Conservation (phyloP, 2,888 invertebrate genomes). For the Trilocha varians region DNA sequence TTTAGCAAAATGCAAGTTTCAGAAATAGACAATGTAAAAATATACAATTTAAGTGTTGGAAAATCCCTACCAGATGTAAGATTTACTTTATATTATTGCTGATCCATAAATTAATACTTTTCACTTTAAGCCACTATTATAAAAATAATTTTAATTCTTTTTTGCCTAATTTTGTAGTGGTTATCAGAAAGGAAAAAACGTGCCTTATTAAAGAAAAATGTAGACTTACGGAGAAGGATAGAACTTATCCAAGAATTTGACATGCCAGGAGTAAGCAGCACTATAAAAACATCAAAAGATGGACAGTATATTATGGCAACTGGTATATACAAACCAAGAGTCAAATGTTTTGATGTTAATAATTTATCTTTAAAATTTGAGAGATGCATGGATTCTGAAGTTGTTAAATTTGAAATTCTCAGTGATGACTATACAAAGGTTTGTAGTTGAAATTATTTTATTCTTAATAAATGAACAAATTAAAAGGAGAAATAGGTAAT, state of each 20-base stretch:
- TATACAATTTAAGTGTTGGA: conserved; percentile 97
- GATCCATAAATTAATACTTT: too few relatives aligned
- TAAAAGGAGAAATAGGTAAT: too few relatives aligned
- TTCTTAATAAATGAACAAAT: too few relatives aligned
- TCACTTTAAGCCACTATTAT: too few relatives aligned
- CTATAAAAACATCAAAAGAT: conserved; percentile 89
- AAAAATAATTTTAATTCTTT: too few relatives aligned
- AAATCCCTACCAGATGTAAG: conserved; percentile 97
- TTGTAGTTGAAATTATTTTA: too few relatives aligned
- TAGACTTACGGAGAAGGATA: conserved; percentile 90
- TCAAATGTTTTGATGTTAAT: conserved; percentile 96
- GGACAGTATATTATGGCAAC: conserved; percentile 93
- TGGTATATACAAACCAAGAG: conserved; percentile 96
- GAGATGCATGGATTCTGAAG: conserved; percentile 96
- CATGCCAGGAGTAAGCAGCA: conserved; percentile 95
- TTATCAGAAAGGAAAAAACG: conserved; percentile 87
- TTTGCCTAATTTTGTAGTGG: conserved; percentile 85
- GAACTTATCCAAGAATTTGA: conserved; percentile 99
- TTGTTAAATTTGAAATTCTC: conserved; percentile 92
- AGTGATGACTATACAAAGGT: conserved; percentile 97
- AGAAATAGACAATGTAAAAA: conserved; percentile 96
- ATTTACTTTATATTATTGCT: conserved; percentile 20
- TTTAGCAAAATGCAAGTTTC: conserved; percentile 85
- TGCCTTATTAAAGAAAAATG: conserved; percentile 88
- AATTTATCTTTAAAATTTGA: conserved; percentile 98